Base-by-base conservation (phyloP, 2,113 vertebrate species). In the Oreotragus oreotragus region DNA sequence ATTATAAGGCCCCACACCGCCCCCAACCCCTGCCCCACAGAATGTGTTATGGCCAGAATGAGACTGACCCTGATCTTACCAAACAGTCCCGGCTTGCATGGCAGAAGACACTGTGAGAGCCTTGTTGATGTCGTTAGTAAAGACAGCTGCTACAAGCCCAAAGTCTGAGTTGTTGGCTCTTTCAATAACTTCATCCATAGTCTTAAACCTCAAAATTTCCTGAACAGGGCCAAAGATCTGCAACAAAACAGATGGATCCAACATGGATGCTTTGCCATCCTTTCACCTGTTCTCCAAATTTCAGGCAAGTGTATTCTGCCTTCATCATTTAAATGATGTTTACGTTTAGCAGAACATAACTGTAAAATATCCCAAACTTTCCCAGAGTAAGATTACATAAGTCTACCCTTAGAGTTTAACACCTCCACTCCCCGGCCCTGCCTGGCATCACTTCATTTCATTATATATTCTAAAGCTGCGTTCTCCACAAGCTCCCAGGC, bases 191-290 rank as follows among this genome's bases (percentile, higher is more conserved):
- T 99, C 99, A 88, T 99, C 99, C 94, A 99, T 99, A 15, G 99
- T 99, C 99, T 99, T 99, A 98, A 99, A 99, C 98, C 99, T 99
- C 99, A 99, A 98, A 96, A 99, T 99, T 98, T 99, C 99, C 99
- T 99, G 99, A 95, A 99, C 99, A 1, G 99, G 99, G 58, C 99
- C 99, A 98, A 99, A 99, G 98, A 99, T 99, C 99, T 99, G 98
- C n/a, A 96, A 87, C 62, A 77, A 88, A 87, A 95, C 0, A 28
- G 30, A 73, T 2, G 19, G 39, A 58, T 30, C 86, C 77, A 77
- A 49, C 2, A 3, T 7, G 7, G 49, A 4, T 51, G 33, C 25
- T 84, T 17, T 30, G 39, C 16, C 9, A 21, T n/a, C 53, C 27
- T 39, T 64, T 64, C 17, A 25, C 33, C 64, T 92, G 33, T n/a